Conservation (phyloP, 2,888 invertebrate species). For the Eupithecia exiguata region DNA sequence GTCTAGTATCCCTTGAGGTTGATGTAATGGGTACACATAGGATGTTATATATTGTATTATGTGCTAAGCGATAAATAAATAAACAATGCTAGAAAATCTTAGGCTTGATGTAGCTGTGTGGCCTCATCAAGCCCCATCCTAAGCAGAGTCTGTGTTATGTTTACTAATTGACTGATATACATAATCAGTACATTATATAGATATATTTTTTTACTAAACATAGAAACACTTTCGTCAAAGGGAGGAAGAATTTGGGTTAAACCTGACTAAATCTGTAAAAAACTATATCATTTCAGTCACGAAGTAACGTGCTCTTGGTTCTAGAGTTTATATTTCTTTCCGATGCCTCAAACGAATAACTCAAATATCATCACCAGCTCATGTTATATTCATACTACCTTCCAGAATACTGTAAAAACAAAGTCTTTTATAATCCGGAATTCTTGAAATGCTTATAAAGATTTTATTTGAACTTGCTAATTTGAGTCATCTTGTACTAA, state of each 20-base stretch:
- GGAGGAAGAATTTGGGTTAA: neutral
- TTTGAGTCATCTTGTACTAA: slow-evolving; percentile 27
- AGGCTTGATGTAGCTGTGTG: no score
- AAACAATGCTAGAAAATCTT: no score
- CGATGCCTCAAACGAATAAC: slow-evolving; percentile 33
- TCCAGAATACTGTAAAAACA: slow-evolving; percentile 51
- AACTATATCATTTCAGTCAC: slow-evolving; percentile 33
- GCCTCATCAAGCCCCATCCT: no score
- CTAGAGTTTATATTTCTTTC: slow-evolving; percentile 30
- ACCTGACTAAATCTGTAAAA: neutral
- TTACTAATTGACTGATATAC: no score
- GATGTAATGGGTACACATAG: neutral
- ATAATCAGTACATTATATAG: no score
- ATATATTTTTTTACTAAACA: no score
- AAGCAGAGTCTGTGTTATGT: no score
- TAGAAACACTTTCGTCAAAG: neutral
- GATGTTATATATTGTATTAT: no score
- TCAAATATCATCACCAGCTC: slow-evolving; percentile 42
- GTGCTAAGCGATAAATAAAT: no score
- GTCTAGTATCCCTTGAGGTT: neutral
- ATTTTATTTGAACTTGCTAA: slow-evolving; percentile 17
- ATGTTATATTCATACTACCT: slow-evolving; percentile 52
- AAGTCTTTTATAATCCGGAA: slow-evolving; percentile 43
- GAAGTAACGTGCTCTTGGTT: slow-evolving; percentile 29
- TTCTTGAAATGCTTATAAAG: slow-evolving; percentile 32